Evolutionary conservation across 1,140 invertebrate genomes (phyloP).

Genomic region (Drosophila sulfurigaster): DNA sequence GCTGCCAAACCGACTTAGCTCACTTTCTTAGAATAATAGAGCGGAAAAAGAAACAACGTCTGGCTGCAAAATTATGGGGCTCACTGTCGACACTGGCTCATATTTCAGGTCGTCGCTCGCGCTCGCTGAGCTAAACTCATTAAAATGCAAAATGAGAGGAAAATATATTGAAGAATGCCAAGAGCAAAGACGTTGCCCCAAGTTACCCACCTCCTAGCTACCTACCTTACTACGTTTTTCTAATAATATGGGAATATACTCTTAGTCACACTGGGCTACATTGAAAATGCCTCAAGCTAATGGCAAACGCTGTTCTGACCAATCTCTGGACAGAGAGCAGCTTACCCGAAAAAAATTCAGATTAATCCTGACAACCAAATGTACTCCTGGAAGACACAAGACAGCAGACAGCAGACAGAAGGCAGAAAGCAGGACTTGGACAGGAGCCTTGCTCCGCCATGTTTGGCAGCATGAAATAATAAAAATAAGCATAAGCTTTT

Average conservation of each 20-base stretch:
- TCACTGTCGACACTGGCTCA: conserved; percentile 56
- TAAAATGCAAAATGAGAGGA: conserved; percentile 77
- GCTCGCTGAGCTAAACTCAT: conserved; percentile 59
- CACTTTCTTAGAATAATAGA: conserved; percentile 63
- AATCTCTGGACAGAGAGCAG: conserved; percentile 9
- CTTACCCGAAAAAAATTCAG: conserved; percentile 10
- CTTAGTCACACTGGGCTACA: neutral
- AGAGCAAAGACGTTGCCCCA: conserved; percentile 13
- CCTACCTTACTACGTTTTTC: neutral
- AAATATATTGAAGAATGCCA: conserved; percentile 57
- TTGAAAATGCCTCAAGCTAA: conserved; percentile 32
- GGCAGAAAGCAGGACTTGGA: neutral
- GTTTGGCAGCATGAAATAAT: conserved; percentile 47
- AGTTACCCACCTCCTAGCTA: neutral
- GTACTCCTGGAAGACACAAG: conserved; percentile 12
- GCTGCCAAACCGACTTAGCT: conserved; percentile 56
- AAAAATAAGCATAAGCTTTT: conserved; percentile 71
- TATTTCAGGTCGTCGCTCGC: conserved; percentile 54
- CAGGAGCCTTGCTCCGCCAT: conserved; percentile 13
- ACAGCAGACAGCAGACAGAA: conserved; percentile 7
- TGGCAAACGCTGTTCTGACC: conserved; percentile 7
- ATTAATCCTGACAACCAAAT: conserved; percentile 28
- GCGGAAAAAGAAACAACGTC: conserved; percentile 37
- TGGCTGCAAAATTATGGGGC: conserved; percentile 65
- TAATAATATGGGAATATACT: neutral